These are phyloP conservation scores for Progne subis DNA, from an alignment of 2,113 vertebrate species.

Conservation along the genomic window DNA sequence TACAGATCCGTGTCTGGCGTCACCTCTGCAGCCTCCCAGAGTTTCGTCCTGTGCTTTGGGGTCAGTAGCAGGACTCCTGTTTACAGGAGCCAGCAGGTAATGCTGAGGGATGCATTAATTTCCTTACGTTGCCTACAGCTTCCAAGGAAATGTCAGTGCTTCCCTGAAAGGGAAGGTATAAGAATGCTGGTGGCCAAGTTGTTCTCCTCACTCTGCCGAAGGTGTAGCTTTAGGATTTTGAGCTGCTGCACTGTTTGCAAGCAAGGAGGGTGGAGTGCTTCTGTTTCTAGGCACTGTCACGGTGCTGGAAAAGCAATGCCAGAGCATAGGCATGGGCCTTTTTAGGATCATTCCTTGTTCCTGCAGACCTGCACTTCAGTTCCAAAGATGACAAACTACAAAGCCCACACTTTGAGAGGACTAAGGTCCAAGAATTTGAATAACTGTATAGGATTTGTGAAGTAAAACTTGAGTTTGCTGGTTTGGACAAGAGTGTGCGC, in stretches of 20 bases:
- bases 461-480: neutral
- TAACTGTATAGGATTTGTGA: neutral
- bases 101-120: neutral
- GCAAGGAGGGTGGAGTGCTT: neutral
- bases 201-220: neutral
- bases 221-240: neutral
- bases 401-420: neutral
- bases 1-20: accelerated
- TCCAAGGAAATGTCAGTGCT: neutral
- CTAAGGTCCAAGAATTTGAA: neutral
- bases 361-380: neutral
- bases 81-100: neutral
- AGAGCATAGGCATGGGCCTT: accelerated
- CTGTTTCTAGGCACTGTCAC: neutral
- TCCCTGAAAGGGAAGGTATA: neutral
- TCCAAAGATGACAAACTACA: neutral
- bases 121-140: neutral
- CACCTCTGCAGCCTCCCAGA: neutral
- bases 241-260: neutral
- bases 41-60: accelerated
- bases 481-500: neutral
- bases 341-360: neutral
- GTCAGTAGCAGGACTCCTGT: neutral
- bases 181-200: neutral
- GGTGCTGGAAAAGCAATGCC: neutral